Base-by-base conservation (phyloP, 2,113 vertebrate species). In the Cololabis saira region DNA sequence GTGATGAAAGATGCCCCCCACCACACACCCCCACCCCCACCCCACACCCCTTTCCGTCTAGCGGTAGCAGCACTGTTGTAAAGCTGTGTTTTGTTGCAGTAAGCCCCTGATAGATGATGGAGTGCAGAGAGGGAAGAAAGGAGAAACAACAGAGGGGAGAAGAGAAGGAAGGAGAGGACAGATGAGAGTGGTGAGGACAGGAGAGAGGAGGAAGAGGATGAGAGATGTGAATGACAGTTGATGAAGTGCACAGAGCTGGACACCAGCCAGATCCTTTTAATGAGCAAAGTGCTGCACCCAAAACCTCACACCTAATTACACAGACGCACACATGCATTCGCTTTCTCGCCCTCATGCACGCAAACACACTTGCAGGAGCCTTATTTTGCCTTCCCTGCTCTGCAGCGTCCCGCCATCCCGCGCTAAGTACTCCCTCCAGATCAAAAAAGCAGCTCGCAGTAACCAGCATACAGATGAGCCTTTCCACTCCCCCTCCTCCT, bases 401-500 rank as follows among this genome's bases (percentile, higher is more conserved):
- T 82, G 81, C 84, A 69, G 73, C 86, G 82, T 81, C 81, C 80
- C 71, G 64, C 78, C 84, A 86, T 85, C 80, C 82, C 65, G 76
- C 88, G 74, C 79, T 87, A 87, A 84, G 84, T 83, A 83, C 87
- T 88, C 85, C 84, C 88, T 80, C 80, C 80, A 85, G 87, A 90
- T 91, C 89, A 90, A 89, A 89, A 83, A 84, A 85, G 89, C 81
- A 56, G 85, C 77, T 72, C 87, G 71, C 80, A 85, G 82, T 84
- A 89, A 89, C 83, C 83, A 78, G 90, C 88, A 92, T 92, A 92
- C 86, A 88, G 87, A 93, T 90, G 89, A 91, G 84, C 83, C 80
- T 62, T 77, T 67, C 37, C 67, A 56, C 68, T 60, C 70, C 72
- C 69, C 59, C 74, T 42, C 73, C 63, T 55, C 67, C 55, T 63